These are phyloP conservation scores for Poeciliopsis paucimaculata DNA, from an alignment of 2,797 vertebrate genomes.

Conservation along the genomic window DNA sequence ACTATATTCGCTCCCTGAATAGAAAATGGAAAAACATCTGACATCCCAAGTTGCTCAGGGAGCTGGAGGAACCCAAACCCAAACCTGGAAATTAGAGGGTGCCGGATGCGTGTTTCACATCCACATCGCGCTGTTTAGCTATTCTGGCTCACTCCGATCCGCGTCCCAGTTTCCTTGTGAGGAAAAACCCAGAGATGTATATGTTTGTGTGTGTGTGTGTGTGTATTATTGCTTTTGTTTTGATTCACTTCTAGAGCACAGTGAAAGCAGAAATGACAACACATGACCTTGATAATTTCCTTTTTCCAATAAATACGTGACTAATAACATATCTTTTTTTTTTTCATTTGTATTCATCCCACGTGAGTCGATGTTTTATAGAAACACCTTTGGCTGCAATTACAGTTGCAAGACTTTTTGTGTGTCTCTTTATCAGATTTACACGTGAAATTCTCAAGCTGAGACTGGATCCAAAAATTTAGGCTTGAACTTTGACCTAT, in stretches of 20 bases:
- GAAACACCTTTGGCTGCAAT: background rate
- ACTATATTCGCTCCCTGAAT: slow-evolving; percentile 35
- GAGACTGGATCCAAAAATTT: background rate
- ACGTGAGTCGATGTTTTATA: background rate
- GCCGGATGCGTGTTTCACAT: slow-evolving; percentile 27
- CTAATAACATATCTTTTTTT: background rate
- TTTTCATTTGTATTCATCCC: background rate
- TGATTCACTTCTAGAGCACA: slow-evolving; percentile 24
- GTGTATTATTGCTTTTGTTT: slow-evolving; percentile 29
- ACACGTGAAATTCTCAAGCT: background rate
- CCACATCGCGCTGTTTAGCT: slow-evolving; percentile 21
- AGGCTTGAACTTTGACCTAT: background rate
- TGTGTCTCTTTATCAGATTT: background rate
- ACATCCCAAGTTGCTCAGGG: slow-evolving; percentile 26
- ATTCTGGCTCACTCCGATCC: slow-evolving; percentile 10
- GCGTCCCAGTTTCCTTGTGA: slow-evolving; percentile 31
- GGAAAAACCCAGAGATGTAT: background rate
- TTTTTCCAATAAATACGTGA: slow-evolving; percentile 20
- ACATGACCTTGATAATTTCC: slow-evolving; percentile 27
- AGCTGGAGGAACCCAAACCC: slow-evolving; percentile 23
- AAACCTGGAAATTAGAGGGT: slow-evolving; percentile 65
- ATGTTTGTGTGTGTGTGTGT: background rate
- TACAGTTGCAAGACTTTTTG: background rate
- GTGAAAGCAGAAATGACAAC: slow-evolving; percentile 41
- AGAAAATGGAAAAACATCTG: slow-evolving; percentile 53